Evolutionary conservation across 2,113 vertebrate species (phyloP).

Genomic region (Carettochelys insculpta): DNA sequence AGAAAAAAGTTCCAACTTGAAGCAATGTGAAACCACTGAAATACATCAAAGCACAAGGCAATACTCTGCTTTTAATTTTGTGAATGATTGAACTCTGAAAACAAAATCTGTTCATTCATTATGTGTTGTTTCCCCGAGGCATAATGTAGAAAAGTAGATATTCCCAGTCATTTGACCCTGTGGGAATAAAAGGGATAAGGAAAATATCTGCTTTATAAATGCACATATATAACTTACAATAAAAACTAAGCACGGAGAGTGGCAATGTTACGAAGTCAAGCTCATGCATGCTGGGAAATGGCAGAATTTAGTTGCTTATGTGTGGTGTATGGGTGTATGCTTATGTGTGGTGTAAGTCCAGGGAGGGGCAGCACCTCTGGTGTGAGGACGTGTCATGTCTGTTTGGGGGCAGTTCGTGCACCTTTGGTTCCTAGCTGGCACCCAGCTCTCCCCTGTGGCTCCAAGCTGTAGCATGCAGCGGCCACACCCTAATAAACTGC

Average conservation of each 20-base stretch:
- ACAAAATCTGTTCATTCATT: conserved; percentile 40
- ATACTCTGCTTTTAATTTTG: conserved; percentile 38
- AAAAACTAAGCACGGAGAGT: neutral
- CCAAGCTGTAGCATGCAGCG: too few species aligned
- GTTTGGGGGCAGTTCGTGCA: too few species aligned
- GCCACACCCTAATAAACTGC: too few species aligned
- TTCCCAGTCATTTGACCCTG: neutral
- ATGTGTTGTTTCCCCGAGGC: neutral
- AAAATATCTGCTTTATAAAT: neutral
- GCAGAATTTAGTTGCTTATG: neutral
- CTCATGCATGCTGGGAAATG: neutral
- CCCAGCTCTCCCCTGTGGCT: too few species aligned
- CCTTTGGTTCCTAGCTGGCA: too few species aligned
- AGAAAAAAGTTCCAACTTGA: neutral
- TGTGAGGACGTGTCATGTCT: too few species aligned
- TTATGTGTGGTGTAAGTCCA: too few species aligned
- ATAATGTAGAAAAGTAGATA: neutral
- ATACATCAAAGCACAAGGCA: neutral
- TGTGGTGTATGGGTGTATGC: too few species aligned
- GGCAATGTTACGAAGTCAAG: neutral
- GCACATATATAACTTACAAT: neutral
- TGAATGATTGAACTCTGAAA: conserved; percentile 54
- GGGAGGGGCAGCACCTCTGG: too few species aligned
- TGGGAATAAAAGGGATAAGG: neutral
- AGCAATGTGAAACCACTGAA: conserved; percentile 28